Evolutionary conservation across 2,113 vertebrate species (phyloP), one percentile per base, ranked within the genome.

Genomic region (Ciconia maguari): DNA sequence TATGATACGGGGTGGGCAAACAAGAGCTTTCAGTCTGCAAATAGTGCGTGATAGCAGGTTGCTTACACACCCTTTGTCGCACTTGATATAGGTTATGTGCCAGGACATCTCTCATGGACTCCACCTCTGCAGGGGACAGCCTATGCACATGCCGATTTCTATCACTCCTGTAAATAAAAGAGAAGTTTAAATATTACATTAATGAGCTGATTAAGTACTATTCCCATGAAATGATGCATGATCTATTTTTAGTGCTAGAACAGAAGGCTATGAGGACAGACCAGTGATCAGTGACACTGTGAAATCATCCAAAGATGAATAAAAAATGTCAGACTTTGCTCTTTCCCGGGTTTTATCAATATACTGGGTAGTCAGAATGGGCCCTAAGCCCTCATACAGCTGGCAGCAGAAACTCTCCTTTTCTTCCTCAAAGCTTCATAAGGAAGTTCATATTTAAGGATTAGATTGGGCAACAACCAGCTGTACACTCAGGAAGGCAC

Each of bases 31-130:
- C 68, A 27, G 61, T 54, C 22, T 2, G 64, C 66, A 64, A 77
- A 68, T 8, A 74, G 15, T 2, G 14, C 2, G 5, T 6, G 9
- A 8, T n/a, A 32, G 51, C 32, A 60, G 52, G 48, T 6, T 0
- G 1, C 16, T 61, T 66, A 97, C 98, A 1, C 93, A 99, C 99
- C 98, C 98, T 98, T 55, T 99, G 98, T 30, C 99, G 98, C 94
- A 99, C 99, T 97, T 98, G 98, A 88, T 99, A 99, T 94, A 99
- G 98, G 93, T 99, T 99, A 88, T 98, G 99, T 30, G 98, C 98
- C 95, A 99, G 97, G 83, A 99, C 98, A 42, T 99, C 95, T 14
- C 98, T 97, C 98, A 99, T 99, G 96, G 98, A 98, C 95, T 90
- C 97, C 96, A 99, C 97, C 24, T 99, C 99, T 38, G 97, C 80